Conservation (phyloP, 2,888 invertebrate species). For the Folsomia manolachei region DNA sequence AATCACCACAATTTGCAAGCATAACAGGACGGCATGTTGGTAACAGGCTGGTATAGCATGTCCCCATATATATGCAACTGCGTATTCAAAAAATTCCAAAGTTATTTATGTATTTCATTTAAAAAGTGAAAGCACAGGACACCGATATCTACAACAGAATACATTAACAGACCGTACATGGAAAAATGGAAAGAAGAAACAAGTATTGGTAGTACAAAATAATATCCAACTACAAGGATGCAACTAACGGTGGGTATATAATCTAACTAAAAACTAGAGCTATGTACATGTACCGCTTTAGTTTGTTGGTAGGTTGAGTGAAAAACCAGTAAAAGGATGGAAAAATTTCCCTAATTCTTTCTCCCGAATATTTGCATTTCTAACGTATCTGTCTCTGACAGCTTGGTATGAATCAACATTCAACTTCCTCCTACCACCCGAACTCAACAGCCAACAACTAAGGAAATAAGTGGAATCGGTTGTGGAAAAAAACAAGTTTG, state of each 20-base stretch:
- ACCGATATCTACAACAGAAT: too few species aligned
- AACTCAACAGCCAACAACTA: neutral
- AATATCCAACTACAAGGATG: too few species aligned
- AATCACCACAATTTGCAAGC: neutral
- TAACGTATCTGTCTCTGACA: slow-evolving; percentile 21
- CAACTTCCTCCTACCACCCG: neutral
- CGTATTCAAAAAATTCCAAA: neutral
- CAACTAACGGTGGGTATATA: too few species aligned
- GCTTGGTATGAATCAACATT: neutral
- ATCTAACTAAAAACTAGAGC: neutral
- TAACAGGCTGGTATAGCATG: neutral
- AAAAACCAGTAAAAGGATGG: neutral
- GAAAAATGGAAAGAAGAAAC: neutral
- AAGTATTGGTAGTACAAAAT: too few species aligned
- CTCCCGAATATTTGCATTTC: slow-evolving; percentile 11
- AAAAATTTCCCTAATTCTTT: slow-evolving; percentile 4
- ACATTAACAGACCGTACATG: too few species aligned
- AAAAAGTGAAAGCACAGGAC: neutral
- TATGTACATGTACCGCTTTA: too few species aligned
- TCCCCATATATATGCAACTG: neutral
- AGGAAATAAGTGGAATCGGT: neutral
- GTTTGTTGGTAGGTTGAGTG: too few species aligned
- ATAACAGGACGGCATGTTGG: neutral
- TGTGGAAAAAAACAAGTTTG: neutral
- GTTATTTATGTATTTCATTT: neutral